These are phyloP conservation scores for Euglossa dilemma DNA, from an alignment of 1,140 invertebrate genomes.

Conservation along the genomic window DNA sequence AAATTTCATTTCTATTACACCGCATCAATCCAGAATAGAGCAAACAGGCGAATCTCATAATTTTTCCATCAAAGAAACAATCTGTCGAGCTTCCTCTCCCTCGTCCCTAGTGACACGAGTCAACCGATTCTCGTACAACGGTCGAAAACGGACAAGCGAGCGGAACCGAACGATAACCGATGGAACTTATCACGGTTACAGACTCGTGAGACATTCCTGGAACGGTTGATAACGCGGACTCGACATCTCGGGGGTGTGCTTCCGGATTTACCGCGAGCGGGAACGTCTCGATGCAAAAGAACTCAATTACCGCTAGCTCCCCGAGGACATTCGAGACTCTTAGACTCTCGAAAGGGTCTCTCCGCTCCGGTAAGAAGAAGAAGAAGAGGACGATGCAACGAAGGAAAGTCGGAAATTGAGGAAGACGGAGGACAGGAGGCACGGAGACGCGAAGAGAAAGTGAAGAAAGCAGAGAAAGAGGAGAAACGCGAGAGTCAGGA, in stretches of 20 bases:
- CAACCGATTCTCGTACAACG: neutral
- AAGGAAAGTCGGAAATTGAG: conserved; percentile 54
- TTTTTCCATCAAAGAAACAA: too few species aligned
- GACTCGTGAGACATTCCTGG: too few species aligned
- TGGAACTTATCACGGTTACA: neutral
- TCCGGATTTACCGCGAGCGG: neutral
- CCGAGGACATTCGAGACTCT: conserved; percentile 46
- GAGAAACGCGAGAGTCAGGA: conserved; percentile 12
- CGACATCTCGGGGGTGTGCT: conserved; percentile 17
- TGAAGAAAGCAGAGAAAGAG: neutral
- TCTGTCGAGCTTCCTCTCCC: too few species aligned
- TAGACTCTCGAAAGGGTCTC: conserved; percentile 46
- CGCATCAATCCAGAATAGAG: too few species aligned
- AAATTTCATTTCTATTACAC: too few species aligned
- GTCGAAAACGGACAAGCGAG: neutral
- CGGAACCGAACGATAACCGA: neutral
- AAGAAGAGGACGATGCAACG: conserved; percentile 28
- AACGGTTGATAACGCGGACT: neutral
- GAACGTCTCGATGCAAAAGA: conserved; percentile 62
- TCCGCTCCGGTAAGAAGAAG: neutral
- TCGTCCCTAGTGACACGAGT: too few species aligned
- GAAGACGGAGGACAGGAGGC: conserved; percentile 12
- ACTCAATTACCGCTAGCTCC: conserved; percentile 66
- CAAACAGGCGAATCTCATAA: too few species aligned
- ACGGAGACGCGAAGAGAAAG: neutral